Base-by-base conservation (phyloP, 2,888 invertebrate genomes). In the Macrophya annulata region DNA sequence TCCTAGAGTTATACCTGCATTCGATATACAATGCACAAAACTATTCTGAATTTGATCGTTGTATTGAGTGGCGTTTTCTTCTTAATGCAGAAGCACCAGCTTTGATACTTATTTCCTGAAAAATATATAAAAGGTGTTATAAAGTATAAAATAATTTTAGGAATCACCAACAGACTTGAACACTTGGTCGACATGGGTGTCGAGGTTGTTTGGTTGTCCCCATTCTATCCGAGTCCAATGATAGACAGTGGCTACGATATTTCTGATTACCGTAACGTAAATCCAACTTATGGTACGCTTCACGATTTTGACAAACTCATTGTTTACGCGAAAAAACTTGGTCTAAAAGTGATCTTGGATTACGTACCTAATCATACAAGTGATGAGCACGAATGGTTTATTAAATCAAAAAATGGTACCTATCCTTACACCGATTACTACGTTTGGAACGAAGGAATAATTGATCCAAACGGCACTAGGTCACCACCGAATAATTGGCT, bases 181-280 rank as follows among this genome's bases (percentile, higher is more conserved):
- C 94, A 95, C 87, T 90, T 95, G 45, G 88, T 90, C 4, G 92
- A 93, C 31, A 86, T 95, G 17, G 94, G 94, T 0, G 92, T 95
- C 0, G 93, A 91, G 0, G 93, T 94, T 1, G 89, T 95, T 8
- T 95, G 95, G 94, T 87, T 95, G 21, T 94, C 94, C 45, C 95
- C 95, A 0, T 93, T 95, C 84, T 95, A 93, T 90, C 91, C 91
- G 43, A 94, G 94, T 1, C 95, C 95, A 0, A 94, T 94, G 94
- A 91, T 90, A 37, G 95, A 95, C 88, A 94, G 94, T 88, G 95
- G 95, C 1, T 95, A 95, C 88, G 95, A 95, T 88, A 93, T 95
- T 84, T 90, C 94, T 10, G 92, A 95, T 89, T 94, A 93, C 89
- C 93, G 89, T 6, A 93, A 91, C 31, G 92, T 95, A 31, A 94